These are phyloP conservation scores for Neosilurus hyrtlii DNA, from an alignment of 2,797 vertebrate genomes.

Conservation along the genomic window DNA sequence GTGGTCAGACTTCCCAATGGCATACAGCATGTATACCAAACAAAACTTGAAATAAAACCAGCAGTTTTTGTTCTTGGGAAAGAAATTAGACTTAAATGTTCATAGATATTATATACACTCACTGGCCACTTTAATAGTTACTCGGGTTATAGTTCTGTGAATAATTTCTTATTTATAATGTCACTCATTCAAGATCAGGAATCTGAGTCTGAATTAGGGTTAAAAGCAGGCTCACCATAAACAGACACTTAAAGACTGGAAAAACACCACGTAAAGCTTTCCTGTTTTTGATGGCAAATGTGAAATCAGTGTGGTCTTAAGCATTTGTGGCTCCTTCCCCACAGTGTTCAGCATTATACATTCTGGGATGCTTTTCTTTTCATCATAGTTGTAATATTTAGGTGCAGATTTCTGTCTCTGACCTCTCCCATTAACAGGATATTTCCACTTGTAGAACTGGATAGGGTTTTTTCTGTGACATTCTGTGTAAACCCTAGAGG, in stretches of 20 bases:
- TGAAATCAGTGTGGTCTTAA: neutral
- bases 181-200: neutral
- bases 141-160: too few species aligned
- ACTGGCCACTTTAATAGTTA: neutral
- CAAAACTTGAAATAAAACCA: neutral
- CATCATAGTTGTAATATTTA: neutral
- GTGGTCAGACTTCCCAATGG: neutral
- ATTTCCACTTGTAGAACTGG: neutral
- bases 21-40: neutral
- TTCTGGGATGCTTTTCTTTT: neutral
- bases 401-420: neutral
- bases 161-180: neutral
- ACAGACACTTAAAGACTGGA: neutral
- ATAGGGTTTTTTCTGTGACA: neutral
- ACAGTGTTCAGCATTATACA: neutral
- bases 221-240: neutral
- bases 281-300: neutral
- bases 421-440: neutral
- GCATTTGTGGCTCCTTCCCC: neutral
- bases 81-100: too few species aligned
- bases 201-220: neutral
- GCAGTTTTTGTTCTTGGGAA: too few species aligned
- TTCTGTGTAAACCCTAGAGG: neutral
- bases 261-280: neutral
- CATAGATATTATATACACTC: neutral